A percentile compares a stretch with the other conserved stretches of the same genome.
Evolutionary conservation across 2,113 vertebrate genomes (phyloP).

Genomic region (Labrus mixtus): DNA sequence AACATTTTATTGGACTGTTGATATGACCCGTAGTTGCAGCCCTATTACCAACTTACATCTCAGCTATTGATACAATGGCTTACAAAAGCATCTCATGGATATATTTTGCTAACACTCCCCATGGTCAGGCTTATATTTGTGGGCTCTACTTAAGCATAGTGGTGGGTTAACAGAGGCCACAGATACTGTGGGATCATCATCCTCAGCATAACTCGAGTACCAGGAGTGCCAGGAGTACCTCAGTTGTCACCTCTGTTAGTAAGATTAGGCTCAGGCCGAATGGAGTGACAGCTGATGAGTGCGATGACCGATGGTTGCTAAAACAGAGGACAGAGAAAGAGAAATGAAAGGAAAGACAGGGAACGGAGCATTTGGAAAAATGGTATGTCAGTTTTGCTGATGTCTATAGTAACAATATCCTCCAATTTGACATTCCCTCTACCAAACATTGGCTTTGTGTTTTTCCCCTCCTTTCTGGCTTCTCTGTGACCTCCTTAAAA

Average conservation of each 20-base stretch:
- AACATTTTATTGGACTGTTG: too few species aligned
- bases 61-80: neutral
- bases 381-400: constrained; percentile 71
- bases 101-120: constrained; percentile 1
- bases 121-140: constrained; percentile 35
- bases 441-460: constrained; percentile 72
- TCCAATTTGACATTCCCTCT: constrained; percentile 76
- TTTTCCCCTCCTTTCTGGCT: constrained; percentile 70
- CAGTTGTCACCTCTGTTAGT: constrained; percentile 71
- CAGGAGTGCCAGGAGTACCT: constrained; percentile 59
- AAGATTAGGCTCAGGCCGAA: constrained; percentile 62
- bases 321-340: constrained; percentile 34
- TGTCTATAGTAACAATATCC: constrained; percentile 72
- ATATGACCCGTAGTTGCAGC: neutral
- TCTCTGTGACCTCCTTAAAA: constrained; percentile 79
- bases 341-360: constrained; percentile 18
- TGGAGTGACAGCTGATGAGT: constrained; percentile 66
- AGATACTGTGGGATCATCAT: constrained; percentile 61
- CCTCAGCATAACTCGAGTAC: constrained; percentile 55
- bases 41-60: neutral
- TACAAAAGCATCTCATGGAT: constrained; percentile 23
- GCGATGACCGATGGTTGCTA: constrained; percentile 59
- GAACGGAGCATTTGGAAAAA: constrained; percentile 52
- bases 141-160: constrained; percentile 12
- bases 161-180: constrained; percentile 22